Conservation (phyloP, 1,140 invertebrate species). For the Berghia stephanieae region DNA sequence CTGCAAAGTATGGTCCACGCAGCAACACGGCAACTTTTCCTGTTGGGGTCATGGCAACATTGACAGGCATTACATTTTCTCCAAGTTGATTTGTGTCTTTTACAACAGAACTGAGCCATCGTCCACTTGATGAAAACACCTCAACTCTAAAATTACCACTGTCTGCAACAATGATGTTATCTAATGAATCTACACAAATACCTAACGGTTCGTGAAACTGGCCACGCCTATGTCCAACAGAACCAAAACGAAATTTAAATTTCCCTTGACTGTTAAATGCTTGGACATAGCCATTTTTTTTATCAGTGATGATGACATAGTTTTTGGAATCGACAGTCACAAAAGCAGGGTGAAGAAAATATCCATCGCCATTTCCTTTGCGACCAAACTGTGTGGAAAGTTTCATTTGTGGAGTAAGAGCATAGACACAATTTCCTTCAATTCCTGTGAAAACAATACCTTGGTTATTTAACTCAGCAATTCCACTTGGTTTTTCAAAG, state of each 20-base stretch:
- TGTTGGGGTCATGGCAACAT: conserved; percentile 55
- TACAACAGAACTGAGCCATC: conserved; percentile 43
- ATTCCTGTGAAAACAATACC: conserved; percentile 54
- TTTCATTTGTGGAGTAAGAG: conserved; percentile 97
- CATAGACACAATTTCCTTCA: conserved; percentile 93
- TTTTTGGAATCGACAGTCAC: conserved; percentile 53
- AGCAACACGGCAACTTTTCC: conserved; percentile 57
- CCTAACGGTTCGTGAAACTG: conserved; percentile 96
- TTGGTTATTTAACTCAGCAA: conserved; percentile 45
- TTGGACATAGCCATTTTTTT: conserved; percentile 57
- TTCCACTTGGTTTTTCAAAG: conserved; percentile 57
- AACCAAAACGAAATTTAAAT: conserved; percentile 55
- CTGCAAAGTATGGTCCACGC: conserved; percentile 52
- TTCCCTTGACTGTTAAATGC: conserved; percentile 55
- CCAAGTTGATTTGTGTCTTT: conserved; percentile 48
- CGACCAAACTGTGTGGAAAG: conserved; percentile 96
- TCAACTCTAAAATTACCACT: conserved; percentile 98
- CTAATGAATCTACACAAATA: conserved; percentile 94
- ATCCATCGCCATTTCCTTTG: conserved; percentile 87
- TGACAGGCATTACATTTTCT: conserved; percentile 49
- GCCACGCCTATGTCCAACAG: conserved; percentile 42
- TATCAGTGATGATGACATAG: conserved; percentile 58
- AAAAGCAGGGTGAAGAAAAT: conserved; percentile 53
- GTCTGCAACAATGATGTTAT: conserved; percentile 96
- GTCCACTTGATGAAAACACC: conserved; percentile 76